Percentiles rank a stretch among this genome's conserved stretches.
Evolutionary conservation across 2,888 invertebrate genomes (phyloP).

Genomic region (Alcis repandata): DNA sequence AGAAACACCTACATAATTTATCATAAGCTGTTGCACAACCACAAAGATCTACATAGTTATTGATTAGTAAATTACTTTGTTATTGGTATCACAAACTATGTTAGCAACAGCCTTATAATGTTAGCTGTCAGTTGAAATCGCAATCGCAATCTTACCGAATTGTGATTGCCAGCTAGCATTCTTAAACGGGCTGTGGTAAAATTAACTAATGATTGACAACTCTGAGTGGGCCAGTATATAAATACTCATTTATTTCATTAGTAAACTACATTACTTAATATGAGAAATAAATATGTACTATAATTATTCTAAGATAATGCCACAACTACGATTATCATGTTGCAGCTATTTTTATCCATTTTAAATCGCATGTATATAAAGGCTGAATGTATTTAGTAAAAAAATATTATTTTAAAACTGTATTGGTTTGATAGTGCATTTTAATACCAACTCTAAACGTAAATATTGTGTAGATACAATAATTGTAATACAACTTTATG

Average conservation of each 20-base stretch:
- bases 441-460: background rate
- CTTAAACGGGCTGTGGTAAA: background rate
- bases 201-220: background rate
- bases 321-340: slow-evolving; percentile 61
- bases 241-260: slow-evolving; percentile 58
- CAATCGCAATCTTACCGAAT: background rate
- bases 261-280: slow-evolving; percentile 53
- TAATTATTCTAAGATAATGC: slow-evolving; percentile 62
- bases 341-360: slow-evolving; percentile 59
- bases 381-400: slow-evolving; percentile 69
- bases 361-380: slow-evolving; percentile 73
- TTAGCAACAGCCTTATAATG: background rate
- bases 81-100: background rate
- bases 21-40: too few relatives aligned
- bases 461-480: background rate
- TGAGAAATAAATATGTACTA: slow-evolving; percentile 75
- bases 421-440: slow-evolving; percentile 42
- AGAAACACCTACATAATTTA: too few relatives aligned
- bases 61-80: background rate
- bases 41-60: too few relatives aligned
- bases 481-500: background rate
- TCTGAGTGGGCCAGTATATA: slow-evolving; percentile 13
- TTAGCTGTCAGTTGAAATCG: background rate
- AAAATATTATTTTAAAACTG: slow-evolving; percentile 56
- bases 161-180: background rate